These are phyloP conservation scores for Papilio polytes DNA, from an alignment of 1,140 invertebrate species.

Conservation along the genomic window DNA sequence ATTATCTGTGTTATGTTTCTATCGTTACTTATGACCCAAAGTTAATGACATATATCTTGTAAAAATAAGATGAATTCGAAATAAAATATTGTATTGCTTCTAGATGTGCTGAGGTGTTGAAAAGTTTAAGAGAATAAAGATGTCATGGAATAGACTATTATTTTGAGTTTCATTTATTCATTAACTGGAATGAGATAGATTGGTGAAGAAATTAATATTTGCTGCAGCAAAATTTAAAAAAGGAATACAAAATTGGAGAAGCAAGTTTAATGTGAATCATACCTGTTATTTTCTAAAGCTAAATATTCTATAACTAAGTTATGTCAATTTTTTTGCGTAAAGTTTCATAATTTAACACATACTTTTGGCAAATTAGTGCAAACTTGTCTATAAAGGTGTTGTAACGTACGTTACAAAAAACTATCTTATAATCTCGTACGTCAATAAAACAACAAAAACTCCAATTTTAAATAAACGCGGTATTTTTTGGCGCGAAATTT, in stretches of 20 bases:
- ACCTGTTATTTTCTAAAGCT: too few species aligned
- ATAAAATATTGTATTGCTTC: conserved; percentile 32
- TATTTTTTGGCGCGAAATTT: conserved; percentile 54
- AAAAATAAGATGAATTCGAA: not conserved
- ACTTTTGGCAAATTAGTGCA: too few species aligned
- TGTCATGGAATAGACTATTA: conserved; percentile 55
- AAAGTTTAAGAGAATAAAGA: conserved; percentile 70
- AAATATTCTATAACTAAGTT: too few species aligned
- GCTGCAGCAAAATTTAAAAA: not conserved
- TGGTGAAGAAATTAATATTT: not conserved
- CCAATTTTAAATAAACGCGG: conserved; percentile 50
- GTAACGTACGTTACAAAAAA: too few species aligned
- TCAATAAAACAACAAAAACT: not conserved
- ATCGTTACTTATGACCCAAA: conserved; percentile 27
- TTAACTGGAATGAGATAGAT: not conserved
- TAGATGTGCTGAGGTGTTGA: conserved; percentile 59
- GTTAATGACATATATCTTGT: conserved; percentile 19
- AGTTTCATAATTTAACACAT: too few species aligned
- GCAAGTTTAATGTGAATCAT: too few species aligned
- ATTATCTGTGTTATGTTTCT: not conserved
- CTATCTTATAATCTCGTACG: too few species aligned
- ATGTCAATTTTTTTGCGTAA: too few species aligned
- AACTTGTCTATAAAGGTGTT: too few species aligned
- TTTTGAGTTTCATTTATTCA: conserved; percentile 51
- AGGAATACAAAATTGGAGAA: not conserved